Base-by-base conservation (phyloP, 2,797 vertebrate genomes). In the Phrynocephalus forsythii region DNA sequence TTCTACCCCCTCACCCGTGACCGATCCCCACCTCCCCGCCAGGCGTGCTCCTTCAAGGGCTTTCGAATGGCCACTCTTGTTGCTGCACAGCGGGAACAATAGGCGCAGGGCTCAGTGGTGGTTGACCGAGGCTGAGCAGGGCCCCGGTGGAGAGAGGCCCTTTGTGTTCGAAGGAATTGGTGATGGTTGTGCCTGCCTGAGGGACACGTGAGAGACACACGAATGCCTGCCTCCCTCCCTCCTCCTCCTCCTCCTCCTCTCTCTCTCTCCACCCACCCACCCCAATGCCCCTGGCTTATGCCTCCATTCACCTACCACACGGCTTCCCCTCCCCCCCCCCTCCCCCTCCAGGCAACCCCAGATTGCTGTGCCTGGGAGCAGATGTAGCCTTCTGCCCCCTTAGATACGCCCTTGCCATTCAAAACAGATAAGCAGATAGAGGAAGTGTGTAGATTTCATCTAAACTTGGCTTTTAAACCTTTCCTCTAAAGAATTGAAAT, bases 281-380 rank as follows among this genome's bases (percentile, higher is more conserved):
- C 95, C 92, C 95, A 2, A 90, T 88, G 3, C 94, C 91, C 96
- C 80, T 33, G 66, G 82, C 67, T 67, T 13, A 90, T 90, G 91
- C 91, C 79, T 91, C 93, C 63, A 30, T 97, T 97, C 97, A 97
- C 97, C 97, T 97, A 88, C 86, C 89, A 73, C 15, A 33, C 85
- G 3, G 77, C 63, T 3, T 6, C 30, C 18, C 28, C 79, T 63
- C 86, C 83, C 82, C 92, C 88, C 84, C 91, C 95, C 94, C 4
- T 44, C 38, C 38, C 38, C 38, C 38, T 44, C 38, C 38, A 44
- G 38, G 38, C 33, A 33, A 33, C 33, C 33, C 33, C 1, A 33
- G 33, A 33, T 33, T 33, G 2, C 33, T 33, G 33, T 2, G 33
- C 38, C 38, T 44, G 38, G 38, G 38, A 3, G 38, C 3, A 44